Evolutionary conservation across 2,888 invertebrate genomes (phyloP).

Genomic region (Auanema freiburgensis): DNA sequence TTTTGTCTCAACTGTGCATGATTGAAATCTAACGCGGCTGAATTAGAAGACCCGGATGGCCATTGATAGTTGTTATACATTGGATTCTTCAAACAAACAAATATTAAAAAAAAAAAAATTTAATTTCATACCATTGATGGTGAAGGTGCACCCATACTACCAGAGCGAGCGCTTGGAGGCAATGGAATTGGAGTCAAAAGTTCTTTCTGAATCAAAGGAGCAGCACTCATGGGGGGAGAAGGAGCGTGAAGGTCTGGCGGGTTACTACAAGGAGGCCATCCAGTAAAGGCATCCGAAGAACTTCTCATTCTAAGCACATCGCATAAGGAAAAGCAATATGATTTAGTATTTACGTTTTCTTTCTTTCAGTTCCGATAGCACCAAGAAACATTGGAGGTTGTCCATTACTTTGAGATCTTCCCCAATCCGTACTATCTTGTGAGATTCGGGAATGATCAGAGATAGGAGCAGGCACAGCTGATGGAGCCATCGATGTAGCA

Average conservation of each 20-base stretch:
- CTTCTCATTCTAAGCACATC: constrained; percentile 2
- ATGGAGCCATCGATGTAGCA: not conserved
- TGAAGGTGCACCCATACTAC: not conserved
- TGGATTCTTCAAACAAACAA: not conserved
- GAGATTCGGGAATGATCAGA: not conserved
- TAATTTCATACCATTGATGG: not conserved
- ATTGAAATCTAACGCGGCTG: too few relatives aligned
- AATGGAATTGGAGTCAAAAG: not conserved
- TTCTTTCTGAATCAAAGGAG: constrained; percentile 7
- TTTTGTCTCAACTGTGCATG: too few relatives aligned
- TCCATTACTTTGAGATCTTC: constrained; percentile 6
- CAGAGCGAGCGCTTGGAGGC: not conserved
- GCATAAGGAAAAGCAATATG: not conserved
- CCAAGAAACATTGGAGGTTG: constrained; percentile 21
- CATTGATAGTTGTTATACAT: constrained; percentile 19
- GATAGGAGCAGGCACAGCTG: not conserved
- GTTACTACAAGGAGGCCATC: constrained; percentile 48
- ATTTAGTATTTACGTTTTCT: constrained; percentile 25
- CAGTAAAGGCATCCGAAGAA: constrained; percentile 23
- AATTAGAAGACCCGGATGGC: constrained; percentile 9
- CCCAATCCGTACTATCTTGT: constrained; percentile 9
- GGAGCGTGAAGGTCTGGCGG: constrained; percentile 43
- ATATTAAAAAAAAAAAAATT: not conserved
- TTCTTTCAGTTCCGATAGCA: constrained; percentile 46
- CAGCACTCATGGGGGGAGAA: constrained; percentile 21